Percentiles rank a stretch among this genome's conserved stretches.
phyloP scores from a whole-genome alignment of 2,888 invertebrate genomes.

The Lasioglossum lativentre region DNA sequence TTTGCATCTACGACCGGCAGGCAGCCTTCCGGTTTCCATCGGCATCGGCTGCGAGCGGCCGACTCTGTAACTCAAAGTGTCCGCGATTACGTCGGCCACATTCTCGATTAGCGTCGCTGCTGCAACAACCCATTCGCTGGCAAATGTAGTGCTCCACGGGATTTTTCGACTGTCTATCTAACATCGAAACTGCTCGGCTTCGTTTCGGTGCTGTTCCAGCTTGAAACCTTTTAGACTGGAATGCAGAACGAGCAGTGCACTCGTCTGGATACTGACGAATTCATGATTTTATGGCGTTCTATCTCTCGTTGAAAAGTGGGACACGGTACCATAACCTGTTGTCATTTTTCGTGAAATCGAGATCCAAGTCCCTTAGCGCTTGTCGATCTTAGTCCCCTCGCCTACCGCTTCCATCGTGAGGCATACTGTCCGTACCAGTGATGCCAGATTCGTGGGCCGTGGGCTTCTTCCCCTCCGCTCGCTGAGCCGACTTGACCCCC shows the following conservation, averaged over 20 bases:
- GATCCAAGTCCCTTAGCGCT: no score
- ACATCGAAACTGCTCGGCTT: background rate
- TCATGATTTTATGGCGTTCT: no score
- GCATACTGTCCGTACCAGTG: no score
- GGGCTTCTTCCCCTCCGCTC: no score
- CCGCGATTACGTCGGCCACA: background rate
- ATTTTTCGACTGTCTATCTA: background rate
- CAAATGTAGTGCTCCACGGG: background rate
- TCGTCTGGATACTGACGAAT: no score
- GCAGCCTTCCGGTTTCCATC: background rate
- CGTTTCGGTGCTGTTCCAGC: background rate
- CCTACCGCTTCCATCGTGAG: no score
- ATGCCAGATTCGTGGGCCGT: no score
- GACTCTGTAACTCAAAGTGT: background rate
- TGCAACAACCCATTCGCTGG: background rate
- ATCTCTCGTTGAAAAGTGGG: no score
- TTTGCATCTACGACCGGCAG: background rate
- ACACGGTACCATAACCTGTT: no score
- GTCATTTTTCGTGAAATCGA: no score
- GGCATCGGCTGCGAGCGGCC: background rate
- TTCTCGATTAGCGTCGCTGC: constrained; percentile 5
- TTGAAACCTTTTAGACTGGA: background rate
- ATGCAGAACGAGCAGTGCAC: background rate
- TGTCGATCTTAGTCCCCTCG: no score
- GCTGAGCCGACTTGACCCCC: no score